A percentile compares a stretch with the other conserved stretches of the same genome.
phyloP scores from a whole-genome alignment of 2,797 vertebrate genomes.

The Adelosebastes latens region DNA sequence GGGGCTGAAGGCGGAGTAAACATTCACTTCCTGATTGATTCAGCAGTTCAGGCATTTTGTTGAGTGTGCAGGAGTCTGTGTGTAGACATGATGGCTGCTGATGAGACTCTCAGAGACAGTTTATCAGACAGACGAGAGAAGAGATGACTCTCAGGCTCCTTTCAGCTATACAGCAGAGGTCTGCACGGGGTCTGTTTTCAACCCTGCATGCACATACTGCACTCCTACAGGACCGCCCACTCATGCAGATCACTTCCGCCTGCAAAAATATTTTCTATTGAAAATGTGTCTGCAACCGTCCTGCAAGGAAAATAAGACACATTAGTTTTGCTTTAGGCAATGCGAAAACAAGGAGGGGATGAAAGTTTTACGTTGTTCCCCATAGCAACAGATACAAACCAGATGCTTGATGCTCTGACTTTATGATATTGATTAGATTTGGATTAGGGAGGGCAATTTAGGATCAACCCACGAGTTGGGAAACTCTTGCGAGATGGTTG shows the following conservation, averaged over 20 bases:
- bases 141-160: background rate
- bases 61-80: constrained; percentile 11
- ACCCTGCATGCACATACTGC: background rate
- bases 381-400: background rate
- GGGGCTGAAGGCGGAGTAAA: background rate
- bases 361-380: background rate
- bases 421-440: background rate
- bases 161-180: background rate
- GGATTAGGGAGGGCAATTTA: background rate
- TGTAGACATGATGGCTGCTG: constrained; percentile 26
- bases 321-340: background rate
- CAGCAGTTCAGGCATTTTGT: constrained; percentile 31
- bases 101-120: constrained; percentile 22
- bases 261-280: background rate
- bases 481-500: too few relatives aligned
- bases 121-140: constrained; percentile 12
- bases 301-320: background rate
- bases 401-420: background rate
- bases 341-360: too few relatives aligned
- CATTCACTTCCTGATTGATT: constrained; percentile 34
- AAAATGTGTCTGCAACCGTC: background rate
- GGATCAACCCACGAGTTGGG: too few relatives aligned
- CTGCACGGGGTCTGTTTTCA: background rate
- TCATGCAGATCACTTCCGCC: background rate
- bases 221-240: background rate